Evolutionary conservation across 2,797 vertebrate genomes (phyloP).

Genomic region (Notolabrus celidotus): DNA sequence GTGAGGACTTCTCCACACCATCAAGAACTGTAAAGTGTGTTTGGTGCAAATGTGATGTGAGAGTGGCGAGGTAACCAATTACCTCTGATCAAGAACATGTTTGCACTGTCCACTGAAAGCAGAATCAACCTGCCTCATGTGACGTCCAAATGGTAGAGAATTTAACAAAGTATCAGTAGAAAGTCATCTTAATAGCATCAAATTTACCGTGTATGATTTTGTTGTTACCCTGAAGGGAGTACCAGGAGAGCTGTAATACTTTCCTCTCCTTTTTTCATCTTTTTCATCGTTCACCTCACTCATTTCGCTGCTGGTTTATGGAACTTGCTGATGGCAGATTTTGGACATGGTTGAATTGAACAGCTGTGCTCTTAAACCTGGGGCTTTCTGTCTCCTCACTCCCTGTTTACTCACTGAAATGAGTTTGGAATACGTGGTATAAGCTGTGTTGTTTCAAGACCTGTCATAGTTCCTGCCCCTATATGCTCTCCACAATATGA

Average conservation of each 20-base stretch:
- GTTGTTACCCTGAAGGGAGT: slow-evolving; percentile 8
- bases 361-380: slow-evolving; percentile 65
- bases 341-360: slow-evolving; percentile 51
- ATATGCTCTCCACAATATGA: slow-evolving; percentile 10
- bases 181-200: slow-evolving; percentile 20
- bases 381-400: slow-evolving; percentile 42
- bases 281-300: slow-evolving; percentile 31
- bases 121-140: slow-evolving; percentile 4
- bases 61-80: background rate
- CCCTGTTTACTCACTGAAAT: slow-evolving; percentile 61
- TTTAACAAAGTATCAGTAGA: slow-evolving; percentile 28
- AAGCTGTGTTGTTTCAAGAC: slow-evolving; percentile 37
- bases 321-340: slow-evolving; percentile 29
- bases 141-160: background rate
- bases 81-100: slow-evolving; percentile 19
- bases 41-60: background rate
- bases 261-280: slow-evolving; percentile 11
- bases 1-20: slow-evolving; percentile 34
- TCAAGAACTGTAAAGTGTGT: slow-evolving; percentile 26
- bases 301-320: slow-evolving; percentile 33
- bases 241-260: slow-evolving; percentile 3
- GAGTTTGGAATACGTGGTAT: slow-evolving; percentile 35
- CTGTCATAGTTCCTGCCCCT: slow-evolving; percentile 17
- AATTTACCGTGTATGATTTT: background rate
- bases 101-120: slow-evolving; percentile 15